phyloP scores from a whole-genome alignment of 1,140 invertebrate genomes.

The Oryzaephilus surinamensis region DNA sequence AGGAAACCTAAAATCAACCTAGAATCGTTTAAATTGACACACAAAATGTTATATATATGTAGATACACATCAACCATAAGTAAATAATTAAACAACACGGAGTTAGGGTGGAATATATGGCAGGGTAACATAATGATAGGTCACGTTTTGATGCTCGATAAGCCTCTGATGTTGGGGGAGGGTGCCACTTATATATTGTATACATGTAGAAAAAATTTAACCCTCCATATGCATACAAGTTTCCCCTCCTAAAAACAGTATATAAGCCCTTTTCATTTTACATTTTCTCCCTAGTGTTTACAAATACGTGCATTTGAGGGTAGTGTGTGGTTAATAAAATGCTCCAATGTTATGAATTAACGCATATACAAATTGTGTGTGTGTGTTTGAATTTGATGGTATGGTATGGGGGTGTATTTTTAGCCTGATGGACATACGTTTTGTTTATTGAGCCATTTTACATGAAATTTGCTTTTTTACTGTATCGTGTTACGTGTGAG shows the following conservation, averaged over 20 bases:
- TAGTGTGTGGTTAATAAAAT: conserved; percentile 10
- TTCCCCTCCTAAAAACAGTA: not conserved
- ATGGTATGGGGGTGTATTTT: too few relatives aligned
- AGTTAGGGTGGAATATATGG: conserved; percentile 9
- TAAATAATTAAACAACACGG: too few relatives aligned
- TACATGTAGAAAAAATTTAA: conserved; percentile 7
- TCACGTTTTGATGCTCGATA: conserved; percentile 20
- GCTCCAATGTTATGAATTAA: conserved; percentile 7
- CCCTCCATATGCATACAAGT: conserved; percentile 4
- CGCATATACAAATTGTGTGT: conserved; percentile 17
- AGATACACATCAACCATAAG: too few relatives aligned
- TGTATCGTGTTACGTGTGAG: conserved; percentile 9
- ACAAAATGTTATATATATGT: too few relatives aligned
- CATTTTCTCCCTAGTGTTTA: conserved; percentile 6
- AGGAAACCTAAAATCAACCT: too few relatives aligned
- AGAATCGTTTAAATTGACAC: too few relatives aligned
- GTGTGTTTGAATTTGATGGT: too few relatives aligned
- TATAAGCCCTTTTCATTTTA: not conserved
- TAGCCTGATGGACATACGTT: conserved; percentile 11
- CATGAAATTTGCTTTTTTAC: conserved; percentile 20
- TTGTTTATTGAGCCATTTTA: conserved; percentile 23
- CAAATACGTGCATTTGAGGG: conserved; percentile 9
- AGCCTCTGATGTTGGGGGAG: conserved; percentile 6
- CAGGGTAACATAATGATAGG: conserved; percentile 16
- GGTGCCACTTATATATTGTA: conserved; percentile 1